Base-by-base conservation (phyloP, 2,113 vertebrate species). In the Oncorhynchus mykiss region DNA sequence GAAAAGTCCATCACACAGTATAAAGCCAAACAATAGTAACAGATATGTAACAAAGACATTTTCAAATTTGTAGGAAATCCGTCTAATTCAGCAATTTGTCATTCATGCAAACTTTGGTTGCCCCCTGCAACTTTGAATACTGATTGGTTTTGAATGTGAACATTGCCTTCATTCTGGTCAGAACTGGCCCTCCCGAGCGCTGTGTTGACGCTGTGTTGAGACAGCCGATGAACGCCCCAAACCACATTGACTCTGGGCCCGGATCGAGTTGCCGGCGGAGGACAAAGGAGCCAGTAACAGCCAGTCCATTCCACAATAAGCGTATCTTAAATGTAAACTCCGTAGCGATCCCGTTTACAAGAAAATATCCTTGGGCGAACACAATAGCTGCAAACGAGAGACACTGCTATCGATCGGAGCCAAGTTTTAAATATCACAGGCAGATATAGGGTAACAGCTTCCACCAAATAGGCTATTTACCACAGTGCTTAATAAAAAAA, bases 351-450 rank as follows among this genome's bases (percentile, higher is more conserved):
- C 82, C 74, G 73, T 85, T 92, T 91, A 89, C 84, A 89, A 88
- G 90, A 93, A 93, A 91, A 94, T 90, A 86, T 91, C 91, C 88
- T 90, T 81, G 84, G 88, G 90, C 78, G 31, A 88, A 87, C 85
- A 84, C 84, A 81, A 80, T 88, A 72, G 84, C 76, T 78, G 84
- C 77, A 84, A 90, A 62, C n/a, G 18, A 62, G 83, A 89, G 88
- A 89, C 83, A 82, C 85, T 82, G 82, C 68, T 88, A 80, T 85
- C 83, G 86, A 91, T 90, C 81, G 67, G 29, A 82, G 87, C 88
- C 88, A 89, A 93, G 89, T 91, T 88, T 92, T 88, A 87, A 90
- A 91, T 92, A 92, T 92, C 89, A 87, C 78, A 80, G 81, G 75
- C 74, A 67, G 75, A 81, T 86, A 91, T 80, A 74, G 81, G 70